Evolutionary conservation across 2,113 vertebrate species (phyloP), one percentile per base, ranked within the genome.

Genomic region (Tricholaema leucomelas): DNA sequence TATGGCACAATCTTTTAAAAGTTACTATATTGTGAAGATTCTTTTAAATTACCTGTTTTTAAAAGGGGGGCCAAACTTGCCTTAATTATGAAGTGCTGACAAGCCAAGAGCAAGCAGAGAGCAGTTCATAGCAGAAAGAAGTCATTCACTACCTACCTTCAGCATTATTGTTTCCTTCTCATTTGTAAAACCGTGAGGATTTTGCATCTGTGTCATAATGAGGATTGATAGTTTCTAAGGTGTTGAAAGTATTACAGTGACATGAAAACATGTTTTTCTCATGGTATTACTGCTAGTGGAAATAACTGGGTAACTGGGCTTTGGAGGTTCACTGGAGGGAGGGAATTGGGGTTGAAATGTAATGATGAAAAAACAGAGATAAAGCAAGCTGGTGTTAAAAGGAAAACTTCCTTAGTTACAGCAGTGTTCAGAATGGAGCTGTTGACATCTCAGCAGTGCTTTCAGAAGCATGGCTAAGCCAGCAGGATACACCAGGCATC

Each of bases 61-160:
- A 76, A 88, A 95, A 96, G n/a, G 73, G 77, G 92, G 90, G 48
- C 61, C 85, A 94, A 90, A 90, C 60, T 74, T 63, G 48, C 92
- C 95, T 95, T 69, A 75, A 91, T 96, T 98, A 97, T 89, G 96
- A 97, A 93, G 92, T 91, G 95, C 91, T 97, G 97, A 98, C 97
- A 98, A 97, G 96, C 97, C 97, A 93, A 97, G 90, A 92, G 95
- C 91, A 95, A 95, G 97, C 82, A 92, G 94, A 97, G 96, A 97
- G 95, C 87, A 94, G 93, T 97, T 98, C 95, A 96, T 72, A 92
- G 93, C 88, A 95, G 97, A 97, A 97, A 91, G 96, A 93, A 91
- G 91, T 98, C 97, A 97, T 87, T 95, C 85, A 90, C 25, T 81
- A 91, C 81, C 90, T 85, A 80, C 91, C 92, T 90, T 88, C 92